A percentile compares a stretch with the other conserved stretches of the same genome.
phyloP scores from a whole-genome alignment of 2,888 invertebrate species.

The Melinaea marsaeus region DNA sequence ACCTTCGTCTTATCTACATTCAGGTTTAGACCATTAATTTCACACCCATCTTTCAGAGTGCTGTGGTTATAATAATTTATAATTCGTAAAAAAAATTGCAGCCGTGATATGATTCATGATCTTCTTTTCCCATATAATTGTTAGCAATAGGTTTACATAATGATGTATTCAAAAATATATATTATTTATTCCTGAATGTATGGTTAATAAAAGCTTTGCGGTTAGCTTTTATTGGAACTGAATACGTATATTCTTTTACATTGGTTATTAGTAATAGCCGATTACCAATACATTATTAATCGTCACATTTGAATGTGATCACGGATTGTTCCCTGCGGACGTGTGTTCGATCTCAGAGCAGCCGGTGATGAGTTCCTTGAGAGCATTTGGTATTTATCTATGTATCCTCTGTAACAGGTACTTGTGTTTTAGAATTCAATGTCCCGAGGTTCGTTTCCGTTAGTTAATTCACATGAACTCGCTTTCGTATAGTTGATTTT shows the following conservation, averaged over 20 bases:
- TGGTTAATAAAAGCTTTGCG: neutral
- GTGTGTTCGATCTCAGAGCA: neutral
- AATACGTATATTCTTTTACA: neutral
- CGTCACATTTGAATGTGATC: neutral
- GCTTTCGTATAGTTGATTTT: neutral
- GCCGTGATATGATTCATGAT: no score
- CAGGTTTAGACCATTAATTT: no score
- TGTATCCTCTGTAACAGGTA: neutral
- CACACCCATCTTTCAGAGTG: no score
- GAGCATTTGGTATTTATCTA: neutral
- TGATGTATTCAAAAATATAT: no score
- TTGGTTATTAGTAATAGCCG: neutral
- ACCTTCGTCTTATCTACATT: no score
- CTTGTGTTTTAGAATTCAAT: conserved; percentile 4
- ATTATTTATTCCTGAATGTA: no score
- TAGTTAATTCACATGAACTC: neutral
- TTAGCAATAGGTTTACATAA: no score
- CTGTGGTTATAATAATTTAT: no score
- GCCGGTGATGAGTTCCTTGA: neutral
- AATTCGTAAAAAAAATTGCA: no score
- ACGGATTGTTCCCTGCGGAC: neutral
- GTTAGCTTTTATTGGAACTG: neutral
- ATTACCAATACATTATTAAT: conserved; percentile 4
- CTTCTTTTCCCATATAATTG: no score
- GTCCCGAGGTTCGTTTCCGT: neutral